These are phyloP conservation scores for Babyrousa celebensis DNA, from an alignment of 2,797 vertebrate genomes.

Conservation along the genomic window DNA sequence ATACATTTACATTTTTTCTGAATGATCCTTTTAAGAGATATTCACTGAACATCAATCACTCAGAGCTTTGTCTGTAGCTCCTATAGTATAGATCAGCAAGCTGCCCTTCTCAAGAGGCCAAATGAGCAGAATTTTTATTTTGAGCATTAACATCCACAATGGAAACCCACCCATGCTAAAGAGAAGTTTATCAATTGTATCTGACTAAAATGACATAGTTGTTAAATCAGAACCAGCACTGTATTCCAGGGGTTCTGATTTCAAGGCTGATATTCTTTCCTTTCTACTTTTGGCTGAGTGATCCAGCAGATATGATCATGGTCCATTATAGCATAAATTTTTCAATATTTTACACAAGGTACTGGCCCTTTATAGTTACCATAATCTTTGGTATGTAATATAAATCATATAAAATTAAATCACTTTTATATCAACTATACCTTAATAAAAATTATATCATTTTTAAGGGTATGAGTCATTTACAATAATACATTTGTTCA, in stretches of 20 bases:
- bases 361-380: neutral
- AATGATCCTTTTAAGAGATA: neutral
- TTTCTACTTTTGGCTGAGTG: neutral
- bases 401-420: conserved; percentile 66
- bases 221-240: neutral
- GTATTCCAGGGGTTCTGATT: neutral
- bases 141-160: neutral
- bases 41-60: neutral
- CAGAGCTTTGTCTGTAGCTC: neutral
- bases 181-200: neutral
- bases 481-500: conserved; percentile 61
- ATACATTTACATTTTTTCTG: neutral
- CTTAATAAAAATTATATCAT: conserved; percentile 67
- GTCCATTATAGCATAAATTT: conserved; percentile 50
- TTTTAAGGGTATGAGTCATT: conserved; percentile 70
- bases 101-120: neutral
- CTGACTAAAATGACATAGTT: neutral
- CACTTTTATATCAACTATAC: conserved; percentile 47
- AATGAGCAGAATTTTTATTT: neutral
- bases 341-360: conserved; percentile 33
- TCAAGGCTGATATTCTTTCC: neutral
- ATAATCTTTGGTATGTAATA: neutral
- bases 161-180: neutral
- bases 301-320: neutral
- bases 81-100: neutral